Conservation (phyloP, 2,113 vertebrate species). For the Willisornis vidua region DNA sequence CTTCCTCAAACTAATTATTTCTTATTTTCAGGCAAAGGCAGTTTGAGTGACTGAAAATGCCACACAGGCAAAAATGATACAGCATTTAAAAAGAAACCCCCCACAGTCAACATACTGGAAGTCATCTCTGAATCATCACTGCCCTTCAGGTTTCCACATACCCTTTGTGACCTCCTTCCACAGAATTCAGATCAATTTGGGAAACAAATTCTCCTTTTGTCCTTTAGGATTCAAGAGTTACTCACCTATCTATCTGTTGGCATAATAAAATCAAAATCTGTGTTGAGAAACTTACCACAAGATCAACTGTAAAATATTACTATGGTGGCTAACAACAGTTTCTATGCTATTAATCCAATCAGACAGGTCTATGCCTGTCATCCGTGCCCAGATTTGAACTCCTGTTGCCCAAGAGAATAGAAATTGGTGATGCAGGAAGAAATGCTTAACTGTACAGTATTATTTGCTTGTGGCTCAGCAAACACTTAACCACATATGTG, state of each 20-base stretch:
- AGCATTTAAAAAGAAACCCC: not conserved
- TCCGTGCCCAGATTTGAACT: slow-evolving; percentile 55
- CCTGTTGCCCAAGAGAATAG: slow-evolving; percentile 45
- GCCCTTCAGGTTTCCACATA: not conserved
- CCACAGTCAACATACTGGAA: not conserved
- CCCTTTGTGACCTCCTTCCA: not conserved
- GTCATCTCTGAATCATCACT: not conserved
- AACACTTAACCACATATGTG: slow-evolving; percentile 44
- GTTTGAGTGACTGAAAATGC: not conserved
- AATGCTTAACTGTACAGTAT: slow-evolving; percentile 49
- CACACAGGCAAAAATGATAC: not conserved
- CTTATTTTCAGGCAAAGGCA: slow-evolving; percentile 27
- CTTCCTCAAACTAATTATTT: not conserved
- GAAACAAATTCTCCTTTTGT: not conserved
- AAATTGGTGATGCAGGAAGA: slow-evolving; percentile 56
- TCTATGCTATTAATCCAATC: slow-evolving; percentile 38
- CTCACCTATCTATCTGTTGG: not conserved
- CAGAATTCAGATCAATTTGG: not conserved
- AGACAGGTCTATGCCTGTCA: slow-evolving; percentile 22
- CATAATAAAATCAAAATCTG: not conserved
- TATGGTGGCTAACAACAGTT: slow-evolving; percentile 7
- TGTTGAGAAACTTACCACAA: slow-evolving; percentile 9
- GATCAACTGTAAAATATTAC: slow-evolving; percentile 10
- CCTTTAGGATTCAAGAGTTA: not conserved
- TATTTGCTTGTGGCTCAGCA: slow-evolving; percentile 49